These are phyloP conservation scores for Abramis brama DNA, from an alignment of 2,113 vertebrate genomes.

Conservation along the genomic window DNA sequence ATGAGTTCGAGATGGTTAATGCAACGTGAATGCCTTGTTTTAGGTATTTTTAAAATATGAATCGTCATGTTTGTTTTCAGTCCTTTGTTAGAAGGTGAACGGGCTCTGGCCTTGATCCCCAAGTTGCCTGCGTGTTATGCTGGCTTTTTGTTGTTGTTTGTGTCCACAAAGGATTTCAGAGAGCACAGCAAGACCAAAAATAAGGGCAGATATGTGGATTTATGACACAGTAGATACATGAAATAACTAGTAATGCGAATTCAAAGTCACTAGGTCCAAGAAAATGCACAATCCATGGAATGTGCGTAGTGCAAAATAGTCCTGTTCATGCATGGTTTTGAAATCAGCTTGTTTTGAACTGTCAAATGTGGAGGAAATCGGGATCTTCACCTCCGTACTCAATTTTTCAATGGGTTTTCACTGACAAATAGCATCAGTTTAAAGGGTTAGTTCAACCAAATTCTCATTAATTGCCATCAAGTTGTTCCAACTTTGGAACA, in stretches of 20 bases:
- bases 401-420: not conserved
- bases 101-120: not conserved
- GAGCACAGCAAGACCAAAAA: not conserved
- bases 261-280: not conserved
- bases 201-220: not conserved
- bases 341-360: not conserved
- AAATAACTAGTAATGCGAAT: not conserved
- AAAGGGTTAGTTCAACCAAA: no score
- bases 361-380: not conserved
- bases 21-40: not conserved
- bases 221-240: not conserved
- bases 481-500: no score
- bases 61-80: not conserved
- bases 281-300: not conserved
- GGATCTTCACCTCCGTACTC: not conserved
- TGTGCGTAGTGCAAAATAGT: not conserved
- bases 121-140: not conserved
- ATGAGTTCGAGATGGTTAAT: not conserved
- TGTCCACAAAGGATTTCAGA: not conserved
- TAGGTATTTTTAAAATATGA: not conserved
- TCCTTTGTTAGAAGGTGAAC: conserved; percentile 9
- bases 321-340: not conserved
- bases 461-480: no score
- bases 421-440: not conserved
- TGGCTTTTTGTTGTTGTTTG: conserved; percentile 4